Evolutionary conservation across 92 coral and sea anemone species (phyloP).

Genomic region (Epizoanthus fatuus): DNA sequence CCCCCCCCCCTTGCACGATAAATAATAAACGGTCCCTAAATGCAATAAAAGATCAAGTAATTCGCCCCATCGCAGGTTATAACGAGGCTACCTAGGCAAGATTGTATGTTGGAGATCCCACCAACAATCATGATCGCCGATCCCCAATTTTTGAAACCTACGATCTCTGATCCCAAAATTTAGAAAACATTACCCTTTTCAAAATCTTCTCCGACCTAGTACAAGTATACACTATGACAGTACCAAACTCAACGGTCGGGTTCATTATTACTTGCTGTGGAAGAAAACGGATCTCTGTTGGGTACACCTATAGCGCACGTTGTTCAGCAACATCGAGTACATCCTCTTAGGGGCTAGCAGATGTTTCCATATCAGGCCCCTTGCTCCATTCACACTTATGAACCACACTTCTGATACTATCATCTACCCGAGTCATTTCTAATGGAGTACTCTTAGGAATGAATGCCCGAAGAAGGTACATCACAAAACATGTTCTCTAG

Average conservation of each 20-base stretch:
- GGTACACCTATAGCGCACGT: not conserved
- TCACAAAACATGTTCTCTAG: not conserved
- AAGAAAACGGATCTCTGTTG: not conserved
- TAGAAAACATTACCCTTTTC: no score
- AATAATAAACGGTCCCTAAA: no score
- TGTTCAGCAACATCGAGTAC: slow-evolving; percentile 22
- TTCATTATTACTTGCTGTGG: slow-evolving; percentile 1
- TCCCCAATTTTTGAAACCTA: no score
- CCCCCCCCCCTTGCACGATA: no score
- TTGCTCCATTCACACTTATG: not conserved
- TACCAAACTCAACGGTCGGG: slow-evolving; percentile 84
- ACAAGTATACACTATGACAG: slow-evolving; percentile 89
- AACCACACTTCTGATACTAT: not conserved
- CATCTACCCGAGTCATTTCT: not conserved
- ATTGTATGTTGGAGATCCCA: no score
- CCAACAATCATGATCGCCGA: no score
- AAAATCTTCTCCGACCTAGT: slow-evolving; percentile 30
- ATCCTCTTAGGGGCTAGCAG: not conserved
- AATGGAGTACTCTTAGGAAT: not conserved
- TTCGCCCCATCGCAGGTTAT: no score
- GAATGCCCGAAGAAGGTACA: not conserved
- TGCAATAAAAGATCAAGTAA: no score
- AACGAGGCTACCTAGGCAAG: no score
- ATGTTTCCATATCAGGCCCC: not conserved
- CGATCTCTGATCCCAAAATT: no score